Base-by-base conservation (phyloP, 1,140 invertebrate genomes). In the Drosophila murphyi region DNA sequence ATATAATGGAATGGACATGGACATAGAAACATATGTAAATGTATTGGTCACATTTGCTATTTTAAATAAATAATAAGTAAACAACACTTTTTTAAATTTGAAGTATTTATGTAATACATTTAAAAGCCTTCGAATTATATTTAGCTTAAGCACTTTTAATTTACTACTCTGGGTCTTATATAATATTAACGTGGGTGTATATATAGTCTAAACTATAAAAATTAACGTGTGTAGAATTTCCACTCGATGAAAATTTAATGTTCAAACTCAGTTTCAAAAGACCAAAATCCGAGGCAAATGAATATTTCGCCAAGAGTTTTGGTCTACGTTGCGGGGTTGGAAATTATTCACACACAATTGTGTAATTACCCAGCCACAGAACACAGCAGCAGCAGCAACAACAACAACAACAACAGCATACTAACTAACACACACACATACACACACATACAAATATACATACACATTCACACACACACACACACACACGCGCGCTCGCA, bases 341-440 rank as follows among this genome's bases (percentile, higher is more conserved):
- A 89, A 89, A 89, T 85, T 89, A 89, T 89, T 89, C 85, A 88
- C 80, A 89, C 74, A 88, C 72, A 81, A 81, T 78, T 76, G 81
- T 88, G 73, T 88, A 88, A 88, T 89, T 88, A 89, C 85, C 85
- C 85, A 88, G 85, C 74, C 83, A 80, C 70, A 80, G 72, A 80
- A 88, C 83, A 86, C 50, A 78, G 37, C 48, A 61, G 47, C 59
- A 63, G 37, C 60, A 67, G 35, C 51, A 55, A 29, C 35, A 48
- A 45, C 20, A 48, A n/a, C 45, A 43, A 57, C n/a, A 69, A 41
- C 41, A 64, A 31, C 12, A 32, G n/a, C 39, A 56, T 12, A 34
- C 43, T 54, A 47, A 65, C 32, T 68, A 6, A 64, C 52, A 59
- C 45, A 56, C 35, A 63, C 47, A 63, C 45, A 72, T 63, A 52